Base-by-base conservation (phyloP, 2,797 vertebrate species). In the Pseudomugil tenellus region DNA sequence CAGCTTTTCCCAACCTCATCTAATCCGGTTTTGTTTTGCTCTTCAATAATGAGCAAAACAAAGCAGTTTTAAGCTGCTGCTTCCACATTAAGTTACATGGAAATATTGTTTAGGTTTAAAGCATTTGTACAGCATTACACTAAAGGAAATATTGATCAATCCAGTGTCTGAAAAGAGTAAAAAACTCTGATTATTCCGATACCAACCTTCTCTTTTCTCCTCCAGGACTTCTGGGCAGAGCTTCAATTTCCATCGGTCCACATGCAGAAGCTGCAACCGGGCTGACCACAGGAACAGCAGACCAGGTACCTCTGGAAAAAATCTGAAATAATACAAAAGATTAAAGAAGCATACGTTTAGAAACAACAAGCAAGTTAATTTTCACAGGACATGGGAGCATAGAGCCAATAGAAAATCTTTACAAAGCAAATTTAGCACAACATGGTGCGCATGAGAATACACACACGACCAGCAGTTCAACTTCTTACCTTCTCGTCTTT, bases 151-250 rank as follows among this genome's bases (percentile, higher is more conserved):
- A 39, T 37, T 5, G 17, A 39, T 21, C 11, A 14, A 19, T 41
- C 16, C 17, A 41, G 21, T 49, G 48, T 10, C 48, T 26, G 25
- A 7, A 52, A 5, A 6, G 25, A 52, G 14, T 13, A 52, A 52
- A 52, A 6, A 52, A 3, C 48, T 32, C 35, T 21, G 19, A n/a
- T 52, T 53, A 34, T 29, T 25, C 3, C 23, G 39, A 54, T 19
- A 85, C 95, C 43, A 86, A 98, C 97, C 97, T 96, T 88, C 95
- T 96, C 81, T 94, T 96, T 79, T 96, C 95, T 21, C 84, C 88
- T 72, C 95, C 95, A 1, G 96, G 95, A 85, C 94, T 97, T 68
- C 93, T 91, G 56, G 96, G 95, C 59, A 97, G 91, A 79, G 95
- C 93, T 83, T 96, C 95, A 52, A 96, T 96, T 86, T 98, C 96